A percentile compares a stretch with the other conserved stretches of the same genome.
Evolutionary conservation across 2,888 invertebrate species (phyloP).

Genomic region (Branchellion lobata): DNA sequence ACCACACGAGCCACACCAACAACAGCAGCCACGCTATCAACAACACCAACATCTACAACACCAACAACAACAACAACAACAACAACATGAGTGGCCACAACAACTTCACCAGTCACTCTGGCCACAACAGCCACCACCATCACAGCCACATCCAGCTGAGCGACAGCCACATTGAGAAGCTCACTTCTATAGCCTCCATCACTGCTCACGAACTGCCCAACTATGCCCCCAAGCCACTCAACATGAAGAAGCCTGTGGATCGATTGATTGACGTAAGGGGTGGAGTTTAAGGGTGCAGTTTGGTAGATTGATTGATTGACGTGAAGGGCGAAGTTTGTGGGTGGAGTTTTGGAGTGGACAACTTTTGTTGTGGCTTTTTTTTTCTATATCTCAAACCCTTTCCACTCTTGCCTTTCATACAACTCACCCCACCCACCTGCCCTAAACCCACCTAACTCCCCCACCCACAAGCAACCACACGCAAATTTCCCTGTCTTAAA

Average conservation of each 20-base stretch:
- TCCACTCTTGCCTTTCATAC: no score
- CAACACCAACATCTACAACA: background rate
- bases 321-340: no score
- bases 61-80: background rate
- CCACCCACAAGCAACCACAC: no score
- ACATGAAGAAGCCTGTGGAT: slow-evolving; percentile 83
- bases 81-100: background rate
- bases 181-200: slow-evolving; percentile 79
- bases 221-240: slow-evolving; percentile 82
- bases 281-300: no score
- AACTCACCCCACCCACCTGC: no score
- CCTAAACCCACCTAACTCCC: no score
- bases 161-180: slow-evolving; percentile 77
- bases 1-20: background rate
- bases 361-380: no score
- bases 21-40: background rate
- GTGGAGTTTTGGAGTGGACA: no score
- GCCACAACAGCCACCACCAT: background rate
- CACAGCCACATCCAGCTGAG: slow-evolving; percentile 64
- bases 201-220: slow-evolving; percentile 80
- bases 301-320: no score
- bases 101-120: background rate
- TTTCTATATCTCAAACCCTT: no score
- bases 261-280: slow-evolving; percentile 76
- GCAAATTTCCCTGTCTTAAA: no score